phyloP scores from a whole-genome alignment of 37 sponge, comb jelly and placozoan genomes.

The Aplysina aerophoba region DNA sequence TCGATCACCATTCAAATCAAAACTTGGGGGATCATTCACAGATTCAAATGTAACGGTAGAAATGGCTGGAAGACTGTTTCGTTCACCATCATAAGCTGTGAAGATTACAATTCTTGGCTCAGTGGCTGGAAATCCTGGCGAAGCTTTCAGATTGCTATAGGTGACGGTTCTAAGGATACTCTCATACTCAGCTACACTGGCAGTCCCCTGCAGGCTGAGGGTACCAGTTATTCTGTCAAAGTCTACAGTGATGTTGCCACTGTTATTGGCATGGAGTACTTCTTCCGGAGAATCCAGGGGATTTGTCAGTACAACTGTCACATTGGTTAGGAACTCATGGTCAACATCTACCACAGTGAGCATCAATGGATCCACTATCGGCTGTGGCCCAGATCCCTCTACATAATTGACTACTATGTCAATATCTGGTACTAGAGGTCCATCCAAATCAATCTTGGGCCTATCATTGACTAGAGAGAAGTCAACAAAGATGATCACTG shows the following conservation, averaged over 20 bases:
- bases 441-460: slow-evolving; percentile 80
- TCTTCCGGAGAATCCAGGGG: slow-evolving; percentile 61
- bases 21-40: slow-evolving; percentile 86
- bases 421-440: slow-evolving; percentile 37
- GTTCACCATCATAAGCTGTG: slow-evolving; percentile 64
- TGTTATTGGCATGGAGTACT: slow-evolving; percentile 42
- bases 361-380: slow-evolving; percentile 52
- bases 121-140: slow-evolving; percentile 75
- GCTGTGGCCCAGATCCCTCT: slow-evolving; percentile 74
- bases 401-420: slow-evolving; percentile 66
- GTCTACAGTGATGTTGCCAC: slow-evolving; percentile 39
- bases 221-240: slow-evolving; percentile 51
- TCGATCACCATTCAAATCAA: slow-evolving; percentile 82
- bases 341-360: slow-evolving; percentile 70
- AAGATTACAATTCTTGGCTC: slow-evolving; percentile 58
- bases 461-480: slow-evolving; percentile 67
- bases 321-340: slow-evolving; percentile 39
- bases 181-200: slow-evolving; percentile 68
- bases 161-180: slow-evolving; percentile 54
- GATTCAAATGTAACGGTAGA: slow-evolving; percentile 73
- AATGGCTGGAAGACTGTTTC: slow-evolving; percentile 43
- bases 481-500: slow-evolving; percentile 36
- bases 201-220: slow-evolving; percentile 56
- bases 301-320: slow-evolving; percentile 52
- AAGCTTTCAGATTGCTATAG: slow-evolving; percentile 71